Percentiles rank a stretch among this genome's conserved stretches.
phyloP scores from a whole-genome alignment of 2,113 vertebrate species.

The Xiphorhynchus elegans region DNA sequence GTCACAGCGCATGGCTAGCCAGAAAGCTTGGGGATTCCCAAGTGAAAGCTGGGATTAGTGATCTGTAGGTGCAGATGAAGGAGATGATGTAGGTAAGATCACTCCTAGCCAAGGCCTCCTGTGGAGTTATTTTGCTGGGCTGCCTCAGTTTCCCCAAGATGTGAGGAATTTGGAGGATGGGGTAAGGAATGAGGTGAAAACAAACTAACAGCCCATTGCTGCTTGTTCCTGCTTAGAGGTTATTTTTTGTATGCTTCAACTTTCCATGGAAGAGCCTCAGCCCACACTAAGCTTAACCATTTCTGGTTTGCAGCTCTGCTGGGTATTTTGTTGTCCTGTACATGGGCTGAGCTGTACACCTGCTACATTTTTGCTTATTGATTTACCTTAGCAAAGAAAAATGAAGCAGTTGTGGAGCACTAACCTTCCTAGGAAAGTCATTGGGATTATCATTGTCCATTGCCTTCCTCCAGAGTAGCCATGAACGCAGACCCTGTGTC shows the following conservation, averaged over 20 bases:
- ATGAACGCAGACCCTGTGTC: not conserved
- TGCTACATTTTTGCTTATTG: not conserved
- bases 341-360: not conserved
- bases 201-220: not conserved
- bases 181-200: not conserved
- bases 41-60: not conserved
- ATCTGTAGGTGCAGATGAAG: not conserved
- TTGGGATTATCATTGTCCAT: not conserved
- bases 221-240: not conserved
- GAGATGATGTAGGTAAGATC: not conserved
- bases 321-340: not conserved
- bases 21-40: not conserved
- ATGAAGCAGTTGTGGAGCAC: not conserved
- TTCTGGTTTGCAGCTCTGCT: not conserved
- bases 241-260: fast-evolving
- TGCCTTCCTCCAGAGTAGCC: not conserved
- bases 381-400: not conserved
- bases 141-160: not conserved
- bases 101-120: not conserved
- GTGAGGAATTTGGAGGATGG: not conserved
- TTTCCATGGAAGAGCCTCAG: not conserved
- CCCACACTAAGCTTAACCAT: fast-evolving
- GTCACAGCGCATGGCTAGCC: not conserved
- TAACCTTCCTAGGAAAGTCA: not conserved
- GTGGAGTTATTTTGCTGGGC: not conserved